Percentiles rank a stretch among this genome's conserved stretches.
Conservation (phyloP, 2,888 invertebrate species). For the Erebia aethiops region DNA sequence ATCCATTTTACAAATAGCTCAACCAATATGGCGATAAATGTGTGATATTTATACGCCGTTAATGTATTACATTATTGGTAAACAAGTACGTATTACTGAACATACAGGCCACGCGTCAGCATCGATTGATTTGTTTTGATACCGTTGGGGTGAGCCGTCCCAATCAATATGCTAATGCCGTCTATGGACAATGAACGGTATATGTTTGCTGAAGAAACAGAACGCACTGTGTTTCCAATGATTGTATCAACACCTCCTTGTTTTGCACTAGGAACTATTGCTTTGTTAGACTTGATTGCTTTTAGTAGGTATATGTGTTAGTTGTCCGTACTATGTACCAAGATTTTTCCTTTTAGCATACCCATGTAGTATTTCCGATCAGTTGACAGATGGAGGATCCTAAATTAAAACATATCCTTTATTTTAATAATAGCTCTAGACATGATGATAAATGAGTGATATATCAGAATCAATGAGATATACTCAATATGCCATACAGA, state of each 20-base stretch:
- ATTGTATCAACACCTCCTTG: constrained; percentile 5
- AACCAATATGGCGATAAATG: not conserved
- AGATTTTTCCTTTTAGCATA: too few species aligned
- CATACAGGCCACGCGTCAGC: constrained; percentile 9
- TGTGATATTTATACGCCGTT: not conserved
- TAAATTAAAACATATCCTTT: too few species aligned
- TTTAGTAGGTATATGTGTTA: not conserved
- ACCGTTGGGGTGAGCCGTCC: constrained; percentile 27
- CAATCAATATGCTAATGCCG: constrained; percentile 41
- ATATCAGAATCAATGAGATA: too few species aligned
- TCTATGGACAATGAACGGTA: constrained; percentile 20
- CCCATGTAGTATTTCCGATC: too few species aligned
- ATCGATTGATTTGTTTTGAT: constrained; percentile 38
- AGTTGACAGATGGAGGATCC: too few species aligned
- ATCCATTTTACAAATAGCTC: not conserved
- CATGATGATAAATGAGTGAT: too few species aligned
- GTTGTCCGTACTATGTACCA: too few species aligned
- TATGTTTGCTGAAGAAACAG: constrained; percentile 9
- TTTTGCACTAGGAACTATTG: not conserved
- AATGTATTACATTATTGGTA: constrained; percentile 11
- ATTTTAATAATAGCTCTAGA: too few species aligned
- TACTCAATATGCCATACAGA: too few species aligned
- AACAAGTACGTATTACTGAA: constrained; percentile 19
- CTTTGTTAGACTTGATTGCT: not conserved
- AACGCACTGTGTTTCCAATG: not conserved